Base-by-base conservation (phyloP, 2,113 vertebrate genomes). In the Eublepharis macularius region DNA sequence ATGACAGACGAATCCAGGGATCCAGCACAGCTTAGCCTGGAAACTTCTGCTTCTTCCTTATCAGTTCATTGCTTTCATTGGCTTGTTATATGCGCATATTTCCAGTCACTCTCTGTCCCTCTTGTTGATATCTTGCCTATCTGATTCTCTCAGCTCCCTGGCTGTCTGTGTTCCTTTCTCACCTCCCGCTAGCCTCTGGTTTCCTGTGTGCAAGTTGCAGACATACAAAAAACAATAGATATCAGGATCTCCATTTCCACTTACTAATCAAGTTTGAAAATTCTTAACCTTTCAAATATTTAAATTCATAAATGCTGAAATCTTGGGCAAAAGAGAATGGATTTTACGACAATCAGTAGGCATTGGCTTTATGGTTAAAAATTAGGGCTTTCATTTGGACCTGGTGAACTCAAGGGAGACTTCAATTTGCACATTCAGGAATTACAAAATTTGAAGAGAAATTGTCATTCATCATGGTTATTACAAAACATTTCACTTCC, bases 41-140 rank as follows among this genome's bases (percentile, higher is more conserved):
- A 92, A 93, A 84, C 88, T 88, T 79, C 86, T 74, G 87, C 87
- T 92, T 89, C 51, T 72, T 91, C 34, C 83, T 92, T 94, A 93
- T 94, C 93, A 88, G 84, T 13, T 34, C 81, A 73, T 87, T 41
- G 1, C 80, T 63, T 88, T 91, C 87, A 84, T 89, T 57, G 49
- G 65, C 76, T 85, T 34, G 51, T 60, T 17, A 57, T 73, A 85
- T 36, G 51, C 39, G 63, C 54, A 65, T 72, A 73, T 85, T 73
- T 85, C 41, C 51, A 85, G 68, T 32, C 54, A 63, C 43, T 34
- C 51, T 85, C 60, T 39, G 13, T 2, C 16, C 26, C 41, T 29
- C 2, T 29, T 47, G 41, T 16, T 45, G 73, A 82, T 41, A 73
- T 54, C 16, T 9, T 54, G 68, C 36, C 34, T 29, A 51, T 81